Evolutionary conservation across 2,888 invertebrate species (phyloP).

Genomic region (Portevinia maculata): DNA sequence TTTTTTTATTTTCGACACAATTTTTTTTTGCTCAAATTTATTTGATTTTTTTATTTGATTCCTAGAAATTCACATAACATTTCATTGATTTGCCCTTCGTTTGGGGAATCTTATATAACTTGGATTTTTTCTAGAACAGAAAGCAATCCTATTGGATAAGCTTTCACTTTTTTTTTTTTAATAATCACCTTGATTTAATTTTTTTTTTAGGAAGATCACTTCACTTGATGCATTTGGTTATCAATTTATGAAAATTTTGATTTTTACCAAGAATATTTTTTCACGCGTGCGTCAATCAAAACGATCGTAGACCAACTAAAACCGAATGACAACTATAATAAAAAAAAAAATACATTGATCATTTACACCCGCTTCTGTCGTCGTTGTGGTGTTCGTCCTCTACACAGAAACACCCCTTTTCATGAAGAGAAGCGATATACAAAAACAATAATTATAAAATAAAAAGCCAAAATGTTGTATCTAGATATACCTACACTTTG

Average conservation of each 20-base stretch:
- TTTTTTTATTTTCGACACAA: too few relatives aligned
- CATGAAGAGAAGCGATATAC: slow-evolving; percentile 14
- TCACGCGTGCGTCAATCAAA: slow-evolving; percentile 37
- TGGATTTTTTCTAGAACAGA: slow-evolving; percentile 15
- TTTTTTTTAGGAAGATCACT: slow-evolving; percentile 20
- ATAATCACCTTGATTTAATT: slow-evolving; percentile 4
- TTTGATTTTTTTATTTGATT: neutral
- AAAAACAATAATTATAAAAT: slow-evolving; percentile 54
- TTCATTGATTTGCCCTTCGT: slow-evolving; percentile 22
- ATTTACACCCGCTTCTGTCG: slow-evolving; percentile 44
- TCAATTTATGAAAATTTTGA: slow-evolving; percentile 2
- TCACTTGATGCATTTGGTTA: slow-evolving; percentile 8
- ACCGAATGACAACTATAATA: slow-evolving; percentile 55
- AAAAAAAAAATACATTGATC: slow-evolving; percentile 39
- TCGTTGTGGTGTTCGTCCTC: slow-evolving; percentile 30
- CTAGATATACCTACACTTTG: slow-evolving; percentile 58
- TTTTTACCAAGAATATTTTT: neutral
- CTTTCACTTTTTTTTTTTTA: slow-evolving; percentile 18
- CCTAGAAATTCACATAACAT: slow-evolving; percentile 54
- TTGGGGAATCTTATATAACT: slow-evolving; percentile 47
- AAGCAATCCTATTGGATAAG: neutral
- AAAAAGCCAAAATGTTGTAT: slow-evolving; percentile 52
- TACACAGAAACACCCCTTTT: slow-evolving; percentile 42
- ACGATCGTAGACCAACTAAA: slow-evolving; percentile 65
- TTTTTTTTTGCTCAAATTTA: slow-evolving; percentile 2